These are phyloP conservation scores for Lacanobia oleracea DNA, from an alignment of 2,888 invertebrate genomes.

Conservation along the genomic window DNA sequence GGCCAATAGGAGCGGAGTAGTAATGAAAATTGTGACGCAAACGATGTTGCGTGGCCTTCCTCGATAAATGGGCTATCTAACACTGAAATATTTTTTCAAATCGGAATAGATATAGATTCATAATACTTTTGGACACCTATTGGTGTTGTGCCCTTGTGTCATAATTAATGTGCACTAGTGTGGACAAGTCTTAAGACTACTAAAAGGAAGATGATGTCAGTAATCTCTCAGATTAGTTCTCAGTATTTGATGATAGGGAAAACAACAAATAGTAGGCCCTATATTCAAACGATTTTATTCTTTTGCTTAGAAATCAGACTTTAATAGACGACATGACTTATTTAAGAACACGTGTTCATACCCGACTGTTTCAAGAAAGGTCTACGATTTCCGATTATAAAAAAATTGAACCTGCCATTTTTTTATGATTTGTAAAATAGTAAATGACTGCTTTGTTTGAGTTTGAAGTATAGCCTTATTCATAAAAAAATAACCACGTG, in stretches of 20 bases:
- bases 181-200: background rate
- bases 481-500: background rate
- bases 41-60: too few species aligned
- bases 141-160: too few species aligned
- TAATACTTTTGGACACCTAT: too few species aligned
- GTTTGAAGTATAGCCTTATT: conserved; percentile 12
- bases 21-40: too few species aligned
- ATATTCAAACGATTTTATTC: background rate
- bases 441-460: conserved; percentile 12
- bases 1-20: too few species aligned
- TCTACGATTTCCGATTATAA: background rate
- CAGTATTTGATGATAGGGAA: background rate
- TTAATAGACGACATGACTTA: background rate
- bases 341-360: conserved; percentile 8
- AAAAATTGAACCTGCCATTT: background rate
- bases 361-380: background rate
- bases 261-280: background rate
- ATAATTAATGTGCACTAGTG: background rate
- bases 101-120: too few species aligned
- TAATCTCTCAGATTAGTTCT: background rate
- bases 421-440: background rate
- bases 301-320: background rate
- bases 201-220: background rate
- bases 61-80: too few species aligned
- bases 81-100: too few species aligned